These are phyloP conservation scores for Equus przewalskii DNA, from an alignment of 2,113 vertebrate genomes.

Conservation along the genomic window DNA sequence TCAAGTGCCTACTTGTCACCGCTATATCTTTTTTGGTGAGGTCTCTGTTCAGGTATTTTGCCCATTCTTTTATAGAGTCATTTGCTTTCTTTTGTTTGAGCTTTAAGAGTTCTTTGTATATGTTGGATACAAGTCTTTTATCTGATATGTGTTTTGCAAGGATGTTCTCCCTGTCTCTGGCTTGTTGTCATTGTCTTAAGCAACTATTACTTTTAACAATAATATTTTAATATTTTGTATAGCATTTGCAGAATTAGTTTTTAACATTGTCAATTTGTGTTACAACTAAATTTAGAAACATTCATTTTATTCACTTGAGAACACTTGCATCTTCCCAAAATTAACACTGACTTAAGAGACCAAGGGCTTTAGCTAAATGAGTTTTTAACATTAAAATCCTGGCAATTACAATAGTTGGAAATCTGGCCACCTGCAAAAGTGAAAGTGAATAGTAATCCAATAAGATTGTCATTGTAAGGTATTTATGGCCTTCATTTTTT, in stretches of 20 bases:
- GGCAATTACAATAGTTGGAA: neutral
- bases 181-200: neutral
- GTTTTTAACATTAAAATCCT: neutral
- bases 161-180: neutral
- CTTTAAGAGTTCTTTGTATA: neutral
- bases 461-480: neutral
- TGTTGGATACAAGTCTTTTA: neutral
- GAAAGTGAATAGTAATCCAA: neutral
- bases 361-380: neutral
- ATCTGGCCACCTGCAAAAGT: neutral
- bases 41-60: neutral
- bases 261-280: neutral
- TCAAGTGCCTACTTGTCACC: neutral
- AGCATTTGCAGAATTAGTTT: neutral
- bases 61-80: neutral
- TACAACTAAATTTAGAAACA: neutral
- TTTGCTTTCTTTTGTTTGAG: neutral
- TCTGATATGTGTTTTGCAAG: neutral
- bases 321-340: neutral
- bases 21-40: neutral
- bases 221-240: neutral
- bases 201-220: neutral
- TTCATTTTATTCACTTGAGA: constrained; percentile 15
- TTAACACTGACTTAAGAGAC: neutral
- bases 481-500: neutral